phyloP scores from a whole-genome alignment of 2,113 vertebrate species.

The Dipodomys merriami region DNA sequence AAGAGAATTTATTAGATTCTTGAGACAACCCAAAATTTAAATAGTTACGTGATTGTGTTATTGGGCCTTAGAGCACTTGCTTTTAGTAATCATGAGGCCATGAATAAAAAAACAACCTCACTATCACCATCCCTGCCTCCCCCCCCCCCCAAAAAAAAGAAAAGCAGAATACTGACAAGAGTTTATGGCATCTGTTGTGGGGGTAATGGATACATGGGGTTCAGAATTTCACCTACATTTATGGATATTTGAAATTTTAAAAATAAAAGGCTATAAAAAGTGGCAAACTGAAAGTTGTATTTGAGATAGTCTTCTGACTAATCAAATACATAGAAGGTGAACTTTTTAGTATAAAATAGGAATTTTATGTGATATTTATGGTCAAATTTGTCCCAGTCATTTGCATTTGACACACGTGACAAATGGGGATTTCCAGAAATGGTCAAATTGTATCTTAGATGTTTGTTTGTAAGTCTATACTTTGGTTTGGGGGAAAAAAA shows the following conservation, averaged over 20 bases:
- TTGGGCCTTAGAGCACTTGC: too few species aligned
- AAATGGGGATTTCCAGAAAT: background rate
- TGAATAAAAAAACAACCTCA: too few species aligned
- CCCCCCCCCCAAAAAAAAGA: too few species aligned
- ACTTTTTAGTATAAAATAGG: background rate
- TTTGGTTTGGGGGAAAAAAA: background rate
- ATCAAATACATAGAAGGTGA: background rate
- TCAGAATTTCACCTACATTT: background rate
- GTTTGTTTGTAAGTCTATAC: background rate
- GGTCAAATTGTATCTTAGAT: background rate
- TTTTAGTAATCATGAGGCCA: too few species aligned
- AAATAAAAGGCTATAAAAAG: background rate
- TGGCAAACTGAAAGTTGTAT: background rate
- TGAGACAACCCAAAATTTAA: too few species aligned
- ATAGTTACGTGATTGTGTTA: too few species aligned
- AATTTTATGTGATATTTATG: background rate
- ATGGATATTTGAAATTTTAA: background rate
- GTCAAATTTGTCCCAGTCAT: background rate
- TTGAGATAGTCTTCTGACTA: conserved; percentile 7
- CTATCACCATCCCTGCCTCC: too few species aligned
- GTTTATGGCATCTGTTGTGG: background rate
- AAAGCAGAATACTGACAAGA: background rate
- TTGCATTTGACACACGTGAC: background rate
- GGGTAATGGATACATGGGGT: background rate
- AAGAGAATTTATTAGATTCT: too few species aligned